Conservation (phyloP, 2,113 vertebrate species). For the Ophthalmolycus amberensis region DNA sequence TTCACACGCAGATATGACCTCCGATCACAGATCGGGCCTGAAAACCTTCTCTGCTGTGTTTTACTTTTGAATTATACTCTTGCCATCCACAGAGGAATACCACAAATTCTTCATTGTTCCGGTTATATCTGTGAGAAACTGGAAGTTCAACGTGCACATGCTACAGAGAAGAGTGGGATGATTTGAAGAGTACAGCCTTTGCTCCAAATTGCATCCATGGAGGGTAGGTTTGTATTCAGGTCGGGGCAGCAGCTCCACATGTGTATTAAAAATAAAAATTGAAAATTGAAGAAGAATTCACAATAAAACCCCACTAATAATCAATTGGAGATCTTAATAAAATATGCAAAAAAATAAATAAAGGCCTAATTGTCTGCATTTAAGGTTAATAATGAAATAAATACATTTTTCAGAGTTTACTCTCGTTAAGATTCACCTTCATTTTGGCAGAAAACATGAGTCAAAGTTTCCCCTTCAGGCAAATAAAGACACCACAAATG, state of each 20-base stretch:
- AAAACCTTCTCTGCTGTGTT: background rate
- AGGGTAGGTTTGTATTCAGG: background rate
- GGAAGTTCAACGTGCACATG: background rate
- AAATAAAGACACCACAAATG: too few relatives aligned
- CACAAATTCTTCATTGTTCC: background rate
- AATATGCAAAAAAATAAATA: background rate
- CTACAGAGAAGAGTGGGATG: background rate
- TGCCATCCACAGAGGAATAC: background rate
- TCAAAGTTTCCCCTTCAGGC: too few relatives aligned
- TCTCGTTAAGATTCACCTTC: too few relatives aligned
- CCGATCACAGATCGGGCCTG: background rate
- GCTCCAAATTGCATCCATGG: background rate
- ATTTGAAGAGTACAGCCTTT: background rate
- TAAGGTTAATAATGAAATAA: too few relatives aligned
- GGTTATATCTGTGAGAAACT: background rate
- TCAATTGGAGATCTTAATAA: background rate
- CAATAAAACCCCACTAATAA: background rate
- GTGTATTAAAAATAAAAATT: background rate
- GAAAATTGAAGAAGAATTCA: background rate
- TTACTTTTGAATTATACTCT: background rate
- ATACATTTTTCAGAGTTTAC: too few relatives aligned
- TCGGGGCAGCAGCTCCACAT: background rate
- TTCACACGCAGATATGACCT: background rate
- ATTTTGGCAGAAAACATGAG: too few relatives aligned
- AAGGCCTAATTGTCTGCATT: too few relatives aligned